Percentiles rank a stretch among this genome's conserved stretches.
Evolutionary conservation across 92 coral and sea anemone genomes (phyloP).

Genomic region (Diadumene lineata): DNA sequence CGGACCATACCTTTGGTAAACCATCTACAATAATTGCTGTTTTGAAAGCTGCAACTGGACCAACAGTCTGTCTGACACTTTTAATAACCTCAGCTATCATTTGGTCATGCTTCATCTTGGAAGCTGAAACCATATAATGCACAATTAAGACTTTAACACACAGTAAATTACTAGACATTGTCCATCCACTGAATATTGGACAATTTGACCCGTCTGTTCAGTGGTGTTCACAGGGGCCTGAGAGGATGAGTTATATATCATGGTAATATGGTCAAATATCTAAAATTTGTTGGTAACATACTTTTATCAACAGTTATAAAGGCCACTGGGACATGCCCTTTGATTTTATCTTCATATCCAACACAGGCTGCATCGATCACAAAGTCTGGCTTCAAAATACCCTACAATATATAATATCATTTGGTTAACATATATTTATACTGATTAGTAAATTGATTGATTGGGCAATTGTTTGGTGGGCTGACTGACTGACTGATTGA

Average conservation of each 20-base stretch:
- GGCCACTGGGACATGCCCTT: constrained; percentile 93
- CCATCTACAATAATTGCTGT: constrained; percentile 89
- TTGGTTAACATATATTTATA: too few species aligned
- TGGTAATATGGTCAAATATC: too few species aligned
- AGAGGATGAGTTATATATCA: too few species aligned
- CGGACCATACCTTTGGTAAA: constrained; percentile 95
- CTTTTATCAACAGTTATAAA: constrained; percentile 87
- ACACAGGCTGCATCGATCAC: constrained; percentile 93
- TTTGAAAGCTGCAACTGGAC: constrained; percentile 92
- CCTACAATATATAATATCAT: too few species aligned
- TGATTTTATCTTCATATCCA: constrained; percentile 75
- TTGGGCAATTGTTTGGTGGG: too few species aligned
- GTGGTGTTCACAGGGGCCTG: too few species aligned
- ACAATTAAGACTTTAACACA: neutral
- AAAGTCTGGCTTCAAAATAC: constrained; percentile 64
- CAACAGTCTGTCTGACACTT: constrained; percentile 79
- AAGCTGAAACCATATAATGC: constrained; percentile 34
- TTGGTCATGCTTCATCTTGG: constrained; percentile 56
- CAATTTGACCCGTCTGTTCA: too few species aligned
- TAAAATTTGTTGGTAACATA: too few species aligned
- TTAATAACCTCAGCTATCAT: constrained; percentile 64
- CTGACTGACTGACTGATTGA: too few species aligned
- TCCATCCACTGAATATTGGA: too few species aligned
- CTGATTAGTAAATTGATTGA: too few species aligned
- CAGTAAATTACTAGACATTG: too few species aligned